Conservation (phyloP, 2,797 vertebrate genomes). For the Bradypodion pumilum region DNA sequence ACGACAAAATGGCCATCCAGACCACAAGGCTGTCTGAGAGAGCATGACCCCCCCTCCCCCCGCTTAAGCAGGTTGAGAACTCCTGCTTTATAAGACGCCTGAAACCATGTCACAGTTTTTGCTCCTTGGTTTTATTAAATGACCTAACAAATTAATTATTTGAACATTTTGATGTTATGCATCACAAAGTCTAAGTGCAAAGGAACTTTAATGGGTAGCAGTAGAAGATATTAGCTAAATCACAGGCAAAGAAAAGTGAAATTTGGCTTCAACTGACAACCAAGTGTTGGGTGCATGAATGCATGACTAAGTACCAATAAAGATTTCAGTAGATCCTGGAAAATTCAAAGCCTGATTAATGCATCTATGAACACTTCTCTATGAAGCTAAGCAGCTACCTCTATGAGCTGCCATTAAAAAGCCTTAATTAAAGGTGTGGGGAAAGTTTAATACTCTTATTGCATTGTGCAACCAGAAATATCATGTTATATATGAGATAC, state of each 20-base stretch:
- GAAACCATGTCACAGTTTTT: neutral
- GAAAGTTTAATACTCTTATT: neutral
- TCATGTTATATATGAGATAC: neutral
- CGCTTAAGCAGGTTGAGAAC: no score
- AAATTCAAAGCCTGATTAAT: conserved; percentile 19
- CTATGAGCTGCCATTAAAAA: neutral
- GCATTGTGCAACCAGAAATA: neutral
- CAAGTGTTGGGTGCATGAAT: neutral
- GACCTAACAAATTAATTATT: conserved; percentile 14
- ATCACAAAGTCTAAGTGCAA: conserved; percentile 15
- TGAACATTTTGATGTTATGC: conserved; percentile 20
- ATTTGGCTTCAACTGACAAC: conserved; percentile 7
- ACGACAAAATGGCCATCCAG: no score
- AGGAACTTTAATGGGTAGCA: neutral
- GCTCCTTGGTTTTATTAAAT: conserved; percentile 6
- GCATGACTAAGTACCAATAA: conserved; percentile 21
- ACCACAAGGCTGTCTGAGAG: no score
- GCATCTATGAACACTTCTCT: conserved; percentile 22
- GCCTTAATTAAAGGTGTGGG: neutral
- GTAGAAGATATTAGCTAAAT: conserved; percentile 10
- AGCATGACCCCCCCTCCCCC: no score
- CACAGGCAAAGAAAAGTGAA: neutral
- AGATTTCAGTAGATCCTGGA: conserved; percentile 7
- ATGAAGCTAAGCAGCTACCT: conserved; percentile 27
- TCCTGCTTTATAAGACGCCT: neutral